These are phyloP conservation scores for Etia nguti DNA, from an alignment of 2,113 vertebrate species.

Conservation along the genomic window DNA sequence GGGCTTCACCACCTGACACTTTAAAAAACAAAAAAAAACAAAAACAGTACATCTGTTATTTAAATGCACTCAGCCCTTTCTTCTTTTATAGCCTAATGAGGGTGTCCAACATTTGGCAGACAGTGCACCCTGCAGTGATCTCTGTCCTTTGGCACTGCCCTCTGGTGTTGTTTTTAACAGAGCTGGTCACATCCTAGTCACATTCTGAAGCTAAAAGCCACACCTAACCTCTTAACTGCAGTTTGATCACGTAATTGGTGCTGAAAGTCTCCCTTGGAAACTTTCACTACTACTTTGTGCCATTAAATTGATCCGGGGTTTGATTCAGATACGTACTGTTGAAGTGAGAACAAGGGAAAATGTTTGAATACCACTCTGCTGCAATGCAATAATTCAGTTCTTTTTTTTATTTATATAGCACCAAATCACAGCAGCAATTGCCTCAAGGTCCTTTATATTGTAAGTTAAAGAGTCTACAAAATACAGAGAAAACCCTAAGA, in stretches of 20 bases:
- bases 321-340: not conserved
- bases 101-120: not conserved
- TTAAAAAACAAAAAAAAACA: not conserved
- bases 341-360: not conserved
- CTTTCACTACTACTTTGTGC: not conserved
- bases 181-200: not conserved
- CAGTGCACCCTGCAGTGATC: constrained; percentile 18
- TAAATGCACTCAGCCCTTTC: not conserved
- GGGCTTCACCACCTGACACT: not conserved
- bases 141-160: not conserved
- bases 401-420: not conserved
- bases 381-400: not conserved
- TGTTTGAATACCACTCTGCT: not conserved
- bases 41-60: not conserved
- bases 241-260: not conserved
- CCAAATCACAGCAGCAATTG: not conserved
- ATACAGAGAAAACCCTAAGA: not conserved
- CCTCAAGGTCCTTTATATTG: not conserved
- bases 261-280: not conserved
- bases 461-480: not conserved
- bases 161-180: constrained; percentile 12
- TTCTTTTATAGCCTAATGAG: constrained; percentile 5
- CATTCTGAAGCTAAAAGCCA: not conserved
- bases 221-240: not conserved
- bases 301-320: not conserved